Conservation (phyloP, 2,113 vertebrate species). For the Ictidomys tridecemlineatus region DNA sequence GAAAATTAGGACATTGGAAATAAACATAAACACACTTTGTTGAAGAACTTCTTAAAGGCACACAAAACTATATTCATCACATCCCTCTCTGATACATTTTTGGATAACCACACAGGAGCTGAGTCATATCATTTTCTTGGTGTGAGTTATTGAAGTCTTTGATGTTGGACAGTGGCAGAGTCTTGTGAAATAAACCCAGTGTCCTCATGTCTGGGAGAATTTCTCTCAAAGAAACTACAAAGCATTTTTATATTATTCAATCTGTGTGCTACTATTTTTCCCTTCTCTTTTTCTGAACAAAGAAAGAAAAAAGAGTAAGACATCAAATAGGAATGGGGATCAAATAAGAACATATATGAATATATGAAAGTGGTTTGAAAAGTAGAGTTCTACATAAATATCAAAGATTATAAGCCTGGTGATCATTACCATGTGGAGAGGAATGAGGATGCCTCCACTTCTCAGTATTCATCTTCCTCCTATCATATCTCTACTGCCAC, state of each 20-base stretch:
- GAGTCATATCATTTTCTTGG: slow-evolving; percentile 62
- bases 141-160: slow-evolving; percentile 67
- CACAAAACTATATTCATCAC: slow-evolving; percentile 23
- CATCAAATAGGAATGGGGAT: slow-evolving; percentile 36
- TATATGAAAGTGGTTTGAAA: slow-evolving; percentile 24
- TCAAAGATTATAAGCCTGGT: slow-evolving; percentile 7
- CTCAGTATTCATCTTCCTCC: neutral
- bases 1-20: neutral
- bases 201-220: slow-evolving; percentile 63
- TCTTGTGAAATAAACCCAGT: slow-evolving; percentile 74
- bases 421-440: neutral
- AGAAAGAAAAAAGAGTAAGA: slow-evolving; percentile 59
- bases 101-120: slow-evolving; percentile 22
- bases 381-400: neutral
- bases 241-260: slow-evolving; percentile 72
- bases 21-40: slow-evolving; percentile 18
- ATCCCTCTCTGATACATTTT: slow-evolving; percentile 50
- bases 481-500: neutral
- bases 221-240: slow-evolving; percentile 79
- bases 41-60: slow-evolving; percentile 1
- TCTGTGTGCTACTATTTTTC: slow-evolving; percentile 57
- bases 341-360: slow-evolving; percentile 34
- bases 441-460: neutral
- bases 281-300: slow-evolving; percentile 39
- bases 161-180: slow-evolving; percentile 71